Evolutionary conservation across 2,113 vertebrate species (phyloP).

Genomic region (Saccopteryx leptura): DNA sequence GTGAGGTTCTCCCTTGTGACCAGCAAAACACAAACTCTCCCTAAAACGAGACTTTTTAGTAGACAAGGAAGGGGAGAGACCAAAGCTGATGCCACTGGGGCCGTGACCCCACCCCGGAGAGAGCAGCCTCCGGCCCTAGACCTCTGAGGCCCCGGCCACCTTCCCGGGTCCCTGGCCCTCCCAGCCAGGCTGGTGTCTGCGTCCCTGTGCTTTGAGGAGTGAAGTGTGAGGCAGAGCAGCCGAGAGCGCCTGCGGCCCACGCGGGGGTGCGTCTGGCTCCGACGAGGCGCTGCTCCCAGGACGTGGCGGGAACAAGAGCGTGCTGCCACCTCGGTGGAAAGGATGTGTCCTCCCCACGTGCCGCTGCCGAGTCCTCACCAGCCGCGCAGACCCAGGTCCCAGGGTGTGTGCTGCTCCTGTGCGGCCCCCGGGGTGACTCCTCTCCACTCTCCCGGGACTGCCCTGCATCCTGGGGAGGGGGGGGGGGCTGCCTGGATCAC

Average conservation of each 20-base stretch:
- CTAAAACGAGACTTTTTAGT: background rate
- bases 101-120: background rate
- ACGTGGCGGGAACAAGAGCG: background rate
- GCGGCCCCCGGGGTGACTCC: background rate
- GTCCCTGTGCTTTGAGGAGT: background rate
- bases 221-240: too few relatives aligned
- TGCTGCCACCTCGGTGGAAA: background rate
- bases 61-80: background rate
- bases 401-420: background rate
- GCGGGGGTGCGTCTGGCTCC: rapidly evolving
- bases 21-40: background rate
- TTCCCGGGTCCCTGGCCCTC: rapidly evolving
- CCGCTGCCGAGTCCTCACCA: too few relatives aligned
- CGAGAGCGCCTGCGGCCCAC: background rate
- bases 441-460: background rate
- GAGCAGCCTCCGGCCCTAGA: background rate
- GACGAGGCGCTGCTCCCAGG: background rate
- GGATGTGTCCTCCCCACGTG: too few relatives aligned
- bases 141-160: rapidly evolving
- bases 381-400: too few relatives aligned
- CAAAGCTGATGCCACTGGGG: background rate
- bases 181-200: rapidly evolving
- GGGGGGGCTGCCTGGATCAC: background rate
- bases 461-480: background rate
- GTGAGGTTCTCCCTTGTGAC: background rate